phyloP scores from a whole-genome alignment of 2,888 invertebrate species.

The Spialia ferax region DNA sequence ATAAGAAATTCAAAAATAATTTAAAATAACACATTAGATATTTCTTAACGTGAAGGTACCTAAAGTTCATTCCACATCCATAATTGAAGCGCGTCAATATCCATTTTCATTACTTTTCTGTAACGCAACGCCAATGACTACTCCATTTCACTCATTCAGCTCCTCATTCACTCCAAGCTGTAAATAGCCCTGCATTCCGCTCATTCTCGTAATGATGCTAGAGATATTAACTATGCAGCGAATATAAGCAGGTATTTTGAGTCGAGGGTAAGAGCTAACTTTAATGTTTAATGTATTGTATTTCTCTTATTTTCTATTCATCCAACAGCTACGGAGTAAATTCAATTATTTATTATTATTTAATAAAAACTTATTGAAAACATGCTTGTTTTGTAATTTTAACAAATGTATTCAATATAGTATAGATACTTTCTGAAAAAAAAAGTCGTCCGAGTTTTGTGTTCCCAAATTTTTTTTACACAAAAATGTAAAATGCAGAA shows the following conservation, averaged over 20 bases:
- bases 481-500: not conserved
- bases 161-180: conserved; percentile 4
- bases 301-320: not conserved
- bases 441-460: too few relatives aligned
- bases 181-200: conserved; percentile 11
- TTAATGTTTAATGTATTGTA: not conserved
- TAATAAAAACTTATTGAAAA: too few relatives aligned
- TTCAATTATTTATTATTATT: too few relatives aligned
- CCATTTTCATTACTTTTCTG: not conserved
- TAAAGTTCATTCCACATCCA: not conserved
- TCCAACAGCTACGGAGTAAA: too few relatives aligned
- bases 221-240: conserved; percentile 5
- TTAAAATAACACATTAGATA: not conserved
- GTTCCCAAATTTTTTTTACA: too few relatives aligned
- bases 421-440: too few relatives aligned
- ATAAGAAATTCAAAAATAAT: too few relatives aligned
- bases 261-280: not conserved
- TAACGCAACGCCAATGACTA: conserved; percentile 4
- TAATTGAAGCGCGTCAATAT: not conserved
- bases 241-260: not conserved
- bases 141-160: conserved; percentile 9
- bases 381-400: too few relatives aligned
- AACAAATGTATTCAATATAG: too few relatives aligned
- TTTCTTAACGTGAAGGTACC: not conserved
- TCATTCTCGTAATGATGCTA: conserved; percentile 17